A percentile compares a stretch with the other conserved stretches of the same genome.
Evolutionary conservation across 1,140 invertebrate species (phyloP).

Genomic region (Drosophila lini): DNA sequence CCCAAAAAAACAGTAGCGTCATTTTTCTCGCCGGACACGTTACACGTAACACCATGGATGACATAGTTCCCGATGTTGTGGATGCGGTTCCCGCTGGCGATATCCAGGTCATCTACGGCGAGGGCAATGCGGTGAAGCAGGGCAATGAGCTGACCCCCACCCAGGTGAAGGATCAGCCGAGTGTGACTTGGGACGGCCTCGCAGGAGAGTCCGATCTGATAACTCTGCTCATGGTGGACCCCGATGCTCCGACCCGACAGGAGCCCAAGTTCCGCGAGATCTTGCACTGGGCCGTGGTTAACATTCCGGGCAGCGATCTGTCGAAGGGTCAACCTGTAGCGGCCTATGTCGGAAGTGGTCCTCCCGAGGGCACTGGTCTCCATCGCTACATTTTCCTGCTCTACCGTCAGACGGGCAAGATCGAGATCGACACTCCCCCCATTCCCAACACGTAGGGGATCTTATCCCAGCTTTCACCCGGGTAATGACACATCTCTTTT

Average conservation of each 20-base stretch:
- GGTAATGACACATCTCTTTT: not conserved
- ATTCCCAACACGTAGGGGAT: constrained; percentile 55
- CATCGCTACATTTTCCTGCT: constrained; percentile 96
- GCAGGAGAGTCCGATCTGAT: constrained; percentile 86
- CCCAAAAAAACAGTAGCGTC: constrained; percentile 22
- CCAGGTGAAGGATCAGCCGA: constrained; percentile 89
- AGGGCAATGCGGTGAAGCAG: constrained; percentile 86
- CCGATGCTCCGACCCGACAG: constrained; percentile 94
- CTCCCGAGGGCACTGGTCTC: constrained; percentile 91
- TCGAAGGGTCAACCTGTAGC: constrained; percentile 89
- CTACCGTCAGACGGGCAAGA: constrained; percentile 89
- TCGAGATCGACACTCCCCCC: constrained; percentile 34
- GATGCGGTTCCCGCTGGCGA: constrained; percentile 83
- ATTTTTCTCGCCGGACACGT: constrained; percentile 26
- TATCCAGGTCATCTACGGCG: constrained; percentile 87
- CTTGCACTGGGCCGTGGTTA: constrained; percentile 96
- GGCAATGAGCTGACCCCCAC: constrained; percentile 92
- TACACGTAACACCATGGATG: constrained; percentile 46
- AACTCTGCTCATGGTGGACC: constrained; percentile 94
- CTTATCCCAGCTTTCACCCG: not conserved
- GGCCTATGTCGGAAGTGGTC: constrained; percentile 94
- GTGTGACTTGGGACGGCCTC: constrained; percentile 87
- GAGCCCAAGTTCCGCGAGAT: constrained; percentile 93
- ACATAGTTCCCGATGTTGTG: constrained; percentile 88
- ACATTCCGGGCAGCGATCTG: constrained; percentile 93